Evolutionary conservation across 53 echinoderm and acorn worm genomes (phyloP), one percentile per base, ranked within the genome.

Genomic region (Crossaster papposus): DNA sequence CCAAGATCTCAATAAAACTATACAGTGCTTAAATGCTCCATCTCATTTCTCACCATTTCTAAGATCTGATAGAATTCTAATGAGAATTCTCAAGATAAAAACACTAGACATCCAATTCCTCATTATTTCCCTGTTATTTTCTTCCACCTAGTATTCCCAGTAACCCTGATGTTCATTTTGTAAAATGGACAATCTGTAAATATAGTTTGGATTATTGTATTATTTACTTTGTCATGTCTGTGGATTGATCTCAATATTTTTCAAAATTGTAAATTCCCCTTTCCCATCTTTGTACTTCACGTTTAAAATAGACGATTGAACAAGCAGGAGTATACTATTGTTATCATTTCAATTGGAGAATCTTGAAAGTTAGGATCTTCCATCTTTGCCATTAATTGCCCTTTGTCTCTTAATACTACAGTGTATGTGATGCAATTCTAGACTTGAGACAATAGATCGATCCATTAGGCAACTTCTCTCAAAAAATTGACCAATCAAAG

Each of bases 201-300:
- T 80, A 80, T 32, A 29, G 58, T 50, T 51, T 78, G 10, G 52
- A 44, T 44, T 78, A 78, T 78, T 78, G 51, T 78, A 78, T 22
- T 78, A 78, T 51, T 78, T 34, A 51, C 51, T 76, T 78, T 26
- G 8, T 51, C 78, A 78, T 51, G 3, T 50, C 78, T 51, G 50
- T 74, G 75, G 34, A 34, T 12, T 28, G 68, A 74, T 74, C 44
- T 74, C 18, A 24, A 13, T 74, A 28, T 68, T 35, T 1, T 32
- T 74, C 3, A 3, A 9, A 28, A 28, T 23, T 68, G 62, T 62
- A 20, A 20, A 62, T 23, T 18, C 23, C 62, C 62, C 62, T 23
- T 20, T 18, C 62, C 62, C 62, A 17, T 3, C 62, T 20, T 20
- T 62, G 62, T 62, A 17, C 62, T 62, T 23, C 17, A 20, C 5